Evolutionary conservation across 2,113 vertebrate genomes (phyloP).

Genomic region (Cacatua alba): DNA sequence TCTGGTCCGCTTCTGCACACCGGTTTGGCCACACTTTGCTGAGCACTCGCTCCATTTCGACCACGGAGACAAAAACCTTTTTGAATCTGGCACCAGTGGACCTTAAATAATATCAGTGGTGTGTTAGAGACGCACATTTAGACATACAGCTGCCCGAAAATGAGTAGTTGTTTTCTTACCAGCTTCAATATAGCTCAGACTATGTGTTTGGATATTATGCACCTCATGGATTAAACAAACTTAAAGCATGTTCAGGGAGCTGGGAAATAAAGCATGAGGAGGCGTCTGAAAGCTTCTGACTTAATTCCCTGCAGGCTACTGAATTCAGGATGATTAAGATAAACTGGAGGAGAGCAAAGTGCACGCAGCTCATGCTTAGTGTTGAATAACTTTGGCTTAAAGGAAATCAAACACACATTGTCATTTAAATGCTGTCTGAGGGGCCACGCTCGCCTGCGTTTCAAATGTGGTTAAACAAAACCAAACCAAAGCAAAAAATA

Average conservation of each 20-base stretch:
- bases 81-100: constrained; percentile 52
- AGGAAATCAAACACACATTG: constrained; percentile 37
- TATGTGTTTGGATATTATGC: not conserved
- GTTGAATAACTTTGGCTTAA: constrained; percentile 19
- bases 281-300: not conserved
- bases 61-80: constrained; percentile 85
- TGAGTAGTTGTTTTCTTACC: not conserved
- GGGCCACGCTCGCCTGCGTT: fast-evolving
- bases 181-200: not conserved
- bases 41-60: constrained; percentile 90
- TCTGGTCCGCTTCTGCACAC: constrained; percentile 85
- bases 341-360: not conserved
- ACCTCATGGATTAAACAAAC: not conserved
- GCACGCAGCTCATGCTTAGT: not conserved
- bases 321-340: not conserved
- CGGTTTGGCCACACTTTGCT: constrained; percentile 83
- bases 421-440: not conserved
- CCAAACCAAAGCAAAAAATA: not conserved
- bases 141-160: not conserved
- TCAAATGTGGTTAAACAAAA: not conserved
- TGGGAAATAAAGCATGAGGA: constrained; percentile 4
- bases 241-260: not conserved
- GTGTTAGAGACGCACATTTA: not conserved
- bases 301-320: not conserved
- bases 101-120: constrained; percentile 63